Conservation (phyloP, 2,797 vertebrate species). For the Pelochelys cantorii region DNA sequence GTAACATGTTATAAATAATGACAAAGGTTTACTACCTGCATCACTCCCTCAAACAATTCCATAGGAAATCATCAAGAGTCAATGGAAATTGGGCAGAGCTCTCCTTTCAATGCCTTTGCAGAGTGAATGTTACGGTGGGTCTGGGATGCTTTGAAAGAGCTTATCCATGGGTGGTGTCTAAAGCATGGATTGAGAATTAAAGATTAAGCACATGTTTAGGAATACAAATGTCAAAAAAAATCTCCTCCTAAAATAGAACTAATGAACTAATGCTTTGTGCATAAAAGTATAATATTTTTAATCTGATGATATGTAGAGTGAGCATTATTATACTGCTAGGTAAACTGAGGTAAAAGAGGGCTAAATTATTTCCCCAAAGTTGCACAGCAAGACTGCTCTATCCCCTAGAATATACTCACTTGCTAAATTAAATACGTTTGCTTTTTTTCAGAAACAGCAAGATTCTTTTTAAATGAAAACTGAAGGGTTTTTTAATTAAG, state of each 20-base stretch:
- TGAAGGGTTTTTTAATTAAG: background rate
- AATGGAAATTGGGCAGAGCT: background rate
- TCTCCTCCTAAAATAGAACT: background rate
- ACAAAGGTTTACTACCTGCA: background rate
- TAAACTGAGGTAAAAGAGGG: background rate
- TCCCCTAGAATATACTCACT: background rate
- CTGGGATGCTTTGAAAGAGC: background rate
- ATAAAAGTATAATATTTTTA: background rate
- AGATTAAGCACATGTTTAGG: background rate
- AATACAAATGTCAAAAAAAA: background rate
- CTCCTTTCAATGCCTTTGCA: background rate
- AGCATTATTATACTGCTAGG: background rate
- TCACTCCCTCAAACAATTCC: background rate
- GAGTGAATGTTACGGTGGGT: background rate
- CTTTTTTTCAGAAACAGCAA: background rate
- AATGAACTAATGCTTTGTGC: background rate
- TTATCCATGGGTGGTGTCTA: background rate
- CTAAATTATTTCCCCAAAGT: background rate
- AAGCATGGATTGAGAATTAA: background rate
- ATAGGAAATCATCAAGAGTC: background rate
- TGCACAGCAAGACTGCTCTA: background rate
- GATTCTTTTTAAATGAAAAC: background rate
- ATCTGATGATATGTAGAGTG: background rate
- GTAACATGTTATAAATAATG: background rate
- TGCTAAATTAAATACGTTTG: background rate